Evolutionary conservation across 2,797 vertebrate species (phyloP).

Genomic region (Gouania willdenowi): DNA sequence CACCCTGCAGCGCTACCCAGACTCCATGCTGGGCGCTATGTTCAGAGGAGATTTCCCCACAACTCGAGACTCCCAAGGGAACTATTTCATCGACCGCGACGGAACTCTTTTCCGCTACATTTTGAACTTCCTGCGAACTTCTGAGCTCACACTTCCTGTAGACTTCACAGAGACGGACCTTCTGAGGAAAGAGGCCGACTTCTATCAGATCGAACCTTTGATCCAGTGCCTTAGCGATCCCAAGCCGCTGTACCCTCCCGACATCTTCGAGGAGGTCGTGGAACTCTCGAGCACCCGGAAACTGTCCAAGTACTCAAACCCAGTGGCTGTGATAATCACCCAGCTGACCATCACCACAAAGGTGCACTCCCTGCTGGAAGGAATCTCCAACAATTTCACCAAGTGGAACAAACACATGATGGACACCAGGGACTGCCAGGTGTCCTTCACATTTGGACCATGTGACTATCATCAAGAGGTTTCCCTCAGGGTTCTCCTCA

Average conservation of each 20-base stretch:
- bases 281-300: constrained; percentile 97
- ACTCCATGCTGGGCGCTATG: constrained; percentile 99
- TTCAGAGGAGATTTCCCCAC: constrained; percentile 97
- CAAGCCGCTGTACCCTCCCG: constrained; percentile 91
- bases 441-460: constrained; percentile 97
- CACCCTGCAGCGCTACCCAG: constrained; percentile 93
- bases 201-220: constrained; percentile 96
- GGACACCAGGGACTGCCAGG: constrained; percentile 98
- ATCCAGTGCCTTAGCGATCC: constrained; percentile 95
- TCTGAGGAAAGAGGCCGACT: constrained; percentile 95
- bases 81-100: constrained; percentile 98
- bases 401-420: constrained; percentile 99
- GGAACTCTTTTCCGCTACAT: constrained; percentile 96
- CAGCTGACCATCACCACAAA: constrained; percentile 96
- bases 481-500: constrained; percentile 91
- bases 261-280: constrained; percentile 96
- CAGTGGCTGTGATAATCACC: constrained; percentile 96
- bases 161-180: constrained; percentile 97
- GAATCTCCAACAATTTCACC: constrained; percentile 95
- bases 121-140: constrained; percentile 96
- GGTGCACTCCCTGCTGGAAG: constrained; percentile 91
- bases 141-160: constrained; percentile 91
- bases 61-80: constrained; percentile 89
- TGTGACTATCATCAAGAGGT: constrained; percentile 99
- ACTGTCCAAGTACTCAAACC: constrained; percentile 98